These are phyloP conservation scores for Dexiosoma caninum DNA, from an alignment of 2,888 invertebrate genomes.

Conservation along the genomic window DNA sequence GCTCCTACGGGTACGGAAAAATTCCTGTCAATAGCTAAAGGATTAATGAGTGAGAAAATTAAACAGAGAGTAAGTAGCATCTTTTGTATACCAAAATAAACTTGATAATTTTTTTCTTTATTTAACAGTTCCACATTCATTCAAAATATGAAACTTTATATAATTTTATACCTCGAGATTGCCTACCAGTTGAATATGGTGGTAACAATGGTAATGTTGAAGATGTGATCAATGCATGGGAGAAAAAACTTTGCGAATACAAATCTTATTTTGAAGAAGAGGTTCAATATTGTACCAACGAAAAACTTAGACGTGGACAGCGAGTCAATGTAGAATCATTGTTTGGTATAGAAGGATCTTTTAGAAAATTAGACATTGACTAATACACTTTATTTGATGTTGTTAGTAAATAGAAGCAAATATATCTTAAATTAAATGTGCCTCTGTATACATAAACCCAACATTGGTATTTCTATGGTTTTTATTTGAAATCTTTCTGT, in stretches of 20 bases:
- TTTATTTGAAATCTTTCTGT: no score
- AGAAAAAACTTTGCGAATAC: slow-evolving; percentile 72
- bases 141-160: slow-evolving; percentile 82
- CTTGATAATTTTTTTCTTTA: background rate
- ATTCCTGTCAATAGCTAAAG: slow-evolving; percentile 80
- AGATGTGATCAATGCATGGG: slow-evolving; percentile 75
- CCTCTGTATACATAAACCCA: no score
- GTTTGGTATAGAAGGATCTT: slow-evolving; percentile 76
- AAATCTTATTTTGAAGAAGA: slow-evolving; percentile 75
- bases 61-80: slow-evolving; percentile 80
- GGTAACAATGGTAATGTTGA: slow-evolving; percentile 80
- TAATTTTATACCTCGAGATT: slow-evolving; percentile 80
- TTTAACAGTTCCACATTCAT: slow-evolving; percentile 73
- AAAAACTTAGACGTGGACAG: slow-evolving; percentile 72
- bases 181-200: slow-evolving; percentile 84
- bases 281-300: slow-evolving; percentile 73
- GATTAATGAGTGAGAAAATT: slow-evolving; percentile 82
- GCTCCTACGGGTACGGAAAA: slow-evolving; percentile 81
- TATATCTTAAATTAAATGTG: no score
- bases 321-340: slow-evolving; percentile 72
- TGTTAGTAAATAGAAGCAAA: no score
- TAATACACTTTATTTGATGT: slow-evolving; percentile 67
- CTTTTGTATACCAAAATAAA: background rate
- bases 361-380: slow-evolving; percentile 76
- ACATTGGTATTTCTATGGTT: no score